Evolutionary conservation across 2,888 invertebrate genomes (phyloP).

Genomic region (Macrostomum cliftonense): DNA sequence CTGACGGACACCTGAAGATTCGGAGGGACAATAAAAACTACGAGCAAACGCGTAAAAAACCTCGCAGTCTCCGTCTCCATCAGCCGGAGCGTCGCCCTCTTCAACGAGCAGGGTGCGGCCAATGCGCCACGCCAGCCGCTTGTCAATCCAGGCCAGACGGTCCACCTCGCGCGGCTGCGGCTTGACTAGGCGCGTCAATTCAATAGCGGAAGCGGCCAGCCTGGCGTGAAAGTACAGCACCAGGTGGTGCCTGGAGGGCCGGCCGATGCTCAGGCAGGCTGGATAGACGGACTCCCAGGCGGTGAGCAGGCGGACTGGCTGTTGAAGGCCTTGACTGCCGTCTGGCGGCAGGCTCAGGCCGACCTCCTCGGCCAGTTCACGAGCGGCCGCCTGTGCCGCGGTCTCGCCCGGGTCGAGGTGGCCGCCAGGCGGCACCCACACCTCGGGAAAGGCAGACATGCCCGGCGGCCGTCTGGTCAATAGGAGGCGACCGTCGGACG

Average conservation of each 20-base stretch:
- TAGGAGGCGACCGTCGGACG: constrained; percentile 33
- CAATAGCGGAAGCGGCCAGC: constrained; percentile 17
- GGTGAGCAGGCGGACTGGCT: constrained; percentile 16
- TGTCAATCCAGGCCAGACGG: constrained; percentile 31
- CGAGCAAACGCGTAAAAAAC: too few species aligned
- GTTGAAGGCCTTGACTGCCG: too few species aligned
- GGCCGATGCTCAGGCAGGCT: constrained; percentile 29
- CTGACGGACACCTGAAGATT: too few species aligned
- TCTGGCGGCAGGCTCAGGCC: constrained; percentile 25
- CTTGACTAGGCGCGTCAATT: constrained; percentile 17
- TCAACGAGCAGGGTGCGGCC: constrained; percentile 8
- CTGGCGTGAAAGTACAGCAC: constrained; percentile 35
- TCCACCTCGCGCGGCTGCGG: constrained; percentile 33
- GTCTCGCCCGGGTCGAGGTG: constrained; percentile 29
- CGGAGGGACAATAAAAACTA: too few species aligned
- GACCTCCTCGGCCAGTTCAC: constrained; percentile 38
- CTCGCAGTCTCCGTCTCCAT: too few species aligned
- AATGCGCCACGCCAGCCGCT: constrained; percentile 17
- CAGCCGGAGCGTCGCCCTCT: too few species aligned
- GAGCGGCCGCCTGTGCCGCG: constrained; percentile 29
- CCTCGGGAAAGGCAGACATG: constrained; percentile 37
- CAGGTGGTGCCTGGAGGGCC: constrained; percentile 36
- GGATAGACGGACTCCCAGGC: constrained; percentile 37
- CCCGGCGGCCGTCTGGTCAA: constrained; percentile 34
- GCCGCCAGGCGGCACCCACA: constrained; percentile 41